These are phyloP conservation scores for Electrophaes corylata DNA, from an alignment of 2,888 invertebrate genomes.

Conservation along the genomic window DNA sequence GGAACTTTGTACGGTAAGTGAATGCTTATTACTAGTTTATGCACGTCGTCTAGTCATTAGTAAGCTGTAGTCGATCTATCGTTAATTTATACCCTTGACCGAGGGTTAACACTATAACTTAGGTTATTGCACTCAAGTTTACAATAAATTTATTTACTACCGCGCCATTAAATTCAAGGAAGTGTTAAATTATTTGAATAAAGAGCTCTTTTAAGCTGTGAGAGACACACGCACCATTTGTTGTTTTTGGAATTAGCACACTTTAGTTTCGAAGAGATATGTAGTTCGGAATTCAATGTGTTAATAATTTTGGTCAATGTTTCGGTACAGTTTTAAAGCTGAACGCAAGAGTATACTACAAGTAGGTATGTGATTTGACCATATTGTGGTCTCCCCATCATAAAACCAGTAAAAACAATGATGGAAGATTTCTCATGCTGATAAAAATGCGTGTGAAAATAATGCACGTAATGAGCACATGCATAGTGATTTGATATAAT, in stretches of 20 bases:
- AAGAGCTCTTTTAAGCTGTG: conserved; percentile 37
- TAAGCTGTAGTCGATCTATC: conserved; percentile 44
- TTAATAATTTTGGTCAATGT: conserved; percentile 34
- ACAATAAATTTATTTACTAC: conserved; percentile 40
- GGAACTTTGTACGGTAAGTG: conserved; percentile 73
- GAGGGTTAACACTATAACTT: conserved; percentile 51
- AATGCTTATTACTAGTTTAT: conserved; percentile 25
- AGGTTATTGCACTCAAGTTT: conserved; percentile 54
- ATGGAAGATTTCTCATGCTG: conserved; percentile 53
- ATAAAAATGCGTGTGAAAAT: conserved; percentile 51
- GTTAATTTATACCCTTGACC: conserved; percentile 54
- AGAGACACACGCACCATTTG: conserved; percentile 7
- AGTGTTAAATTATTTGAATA: conserved; percentile 48
- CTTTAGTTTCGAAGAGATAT: conserved; percentile 14
- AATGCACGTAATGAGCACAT: conserved; percentile 40
- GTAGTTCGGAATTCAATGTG: conserved; percentile 20
- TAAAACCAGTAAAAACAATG: conserved; percentile 45
- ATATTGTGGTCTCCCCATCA: conserved; percentile 40
- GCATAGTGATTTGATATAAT: too few species aligned
- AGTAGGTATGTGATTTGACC: conserved; percentile 25
- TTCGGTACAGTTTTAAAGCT: conserved; percentile 2
- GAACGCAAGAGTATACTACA: conserved; percentile 7
- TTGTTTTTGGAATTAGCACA: conserved; percentile 16
- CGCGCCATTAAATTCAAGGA: conserved; percentile 46
- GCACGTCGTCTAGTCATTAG: conserved; percentile 27